Base-by-base conservation (phyloP, 2,888 invertebrate species). In the Dasysyrphus tricinctus region DNA sequence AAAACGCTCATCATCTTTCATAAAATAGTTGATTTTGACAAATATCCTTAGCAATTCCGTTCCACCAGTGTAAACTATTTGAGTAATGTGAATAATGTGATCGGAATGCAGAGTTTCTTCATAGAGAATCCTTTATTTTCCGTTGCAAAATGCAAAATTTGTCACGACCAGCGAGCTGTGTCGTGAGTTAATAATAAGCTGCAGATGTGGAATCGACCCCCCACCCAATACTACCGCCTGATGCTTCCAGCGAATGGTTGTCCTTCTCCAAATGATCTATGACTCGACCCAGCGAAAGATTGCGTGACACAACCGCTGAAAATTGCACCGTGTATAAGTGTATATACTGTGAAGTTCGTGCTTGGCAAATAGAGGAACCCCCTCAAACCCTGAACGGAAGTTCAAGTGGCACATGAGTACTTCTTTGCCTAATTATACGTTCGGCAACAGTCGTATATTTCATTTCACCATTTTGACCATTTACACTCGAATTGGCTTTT, bases 371-470 rank as follows among this genome's bases (percentile, higher is more conserved):
- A 29, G 9, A 39, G 6, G n/a, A 24, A 5, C 24, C 54, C 32
- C 56, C 32, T 29, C 39, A 42, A 44, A 29, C 32, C 42, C 57
- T 44, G 34, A 59, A 73, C 81, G 88, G 88, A 88, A 80, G 77
- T 88, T 86, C 79, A 82, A 88, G 88, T 86, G 88, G 86, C 88
- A 88, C 88, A 80, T 88, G 82, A 82, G 86, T 82, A 82, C 78
- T 82, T 73, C 82, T 82, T 72, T 86, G 69, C 82, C 86, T 86
- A 86, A 86, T 86, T 86, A 86, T 72, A 86, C 82, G 74, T 78
- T 82, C 78, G 74, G 39, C 86, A 75, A 75, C 56, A 86, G 78
- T 82, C 78, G 82, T 65, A 75, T 70, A 79, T 75, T 79, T 70
- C 49, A 79, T 57, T 79, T 59, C 69, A 67, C 79, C 24, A 24